A percentile compares a stretch with the other conserved stretches of the same genome.
Conservation (phyloP, 2,888 invertebrate species). For the Sepioteuthis lessoniana region DNA sequence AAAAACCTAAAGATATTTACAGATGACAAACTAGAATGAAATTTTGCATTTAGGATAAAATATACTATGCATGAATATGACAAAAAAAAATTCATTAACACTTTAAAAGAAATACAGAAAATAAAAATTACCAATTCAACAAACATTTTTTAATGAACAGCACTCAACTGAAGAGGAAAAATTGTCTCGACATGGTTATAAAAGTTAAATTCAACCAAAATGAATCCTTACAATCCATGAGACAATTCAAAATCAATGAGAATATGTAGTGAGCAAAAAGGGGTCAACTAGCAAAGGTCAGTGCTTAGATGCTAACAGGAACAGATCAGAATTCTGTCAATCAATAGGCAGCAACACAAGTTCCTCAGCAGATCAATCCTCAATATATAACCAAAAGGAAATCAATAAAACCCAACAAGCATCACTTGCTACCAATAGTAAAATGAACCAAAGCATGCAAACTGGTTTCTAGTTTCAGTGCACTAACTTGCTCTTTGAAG, state of each 20-base stretch:
- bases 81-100: too few species aligned
- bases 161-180: too few species aligned
- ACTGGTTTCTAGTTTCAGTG: not conserved
- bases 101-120: too few species aligned
- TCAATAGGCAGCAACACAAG: conserved; percentile 15
- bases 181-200: too few species aligned
- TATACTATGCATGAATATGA: too few species aligned
- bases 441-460: conserved; percentile 11
- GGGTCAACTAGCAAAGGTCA: conserved; percentile 21
- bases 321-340: conserved; percentile 33
- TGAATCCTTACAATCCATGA: not conserved
- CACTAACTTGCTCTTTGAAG: not conserved
- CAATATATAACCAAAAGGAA: conserved; percentile 18
- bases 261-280: not conserved
- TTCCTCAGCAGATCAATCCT: not conserved
- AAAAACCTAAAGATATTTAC: too few species aligned
- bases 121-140: too few species aligned
- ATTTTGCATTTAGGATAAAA: too few species aligned
- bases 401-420: not conserved
- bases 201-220: not conserved
- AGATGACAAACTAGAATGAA: too few species aligned
- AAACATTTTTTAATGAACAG: too few species aligned
- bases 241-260: conserved; percentile 33
- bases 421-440: conserved; percentile 20
- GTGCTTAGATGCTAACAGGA: conserved; percentile 17